These are phyloP conservation scores for Drosophila nr. medialis DNA, from an alignment of 2,888 invertebrate genomes.

Conservation along the genomic window DNA sequence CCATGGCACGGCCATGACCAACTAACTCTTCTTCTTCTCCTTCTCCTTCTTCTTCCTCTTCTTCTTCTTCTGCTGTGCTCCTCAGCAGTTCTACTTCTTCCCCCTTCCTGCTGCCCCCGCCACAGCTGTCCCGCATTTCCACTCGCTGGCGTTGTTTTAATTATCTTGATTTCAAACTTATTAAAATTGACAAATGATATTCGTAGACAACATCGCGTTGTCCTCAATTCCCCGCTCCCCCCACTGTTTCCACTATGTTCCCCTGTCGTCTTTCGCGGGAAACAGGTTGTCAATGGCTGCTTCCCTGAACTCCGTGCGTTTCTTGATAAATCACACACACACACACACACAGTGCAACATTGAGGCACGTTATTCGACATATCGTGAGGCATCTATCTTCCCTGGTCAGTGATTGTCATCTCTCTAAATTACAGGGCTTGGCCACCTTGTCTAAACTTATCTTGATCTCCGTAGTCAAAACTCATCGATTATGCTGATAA, in stretches of 20 bases:
- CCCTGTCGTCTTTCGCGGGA: conserved; percentile 48
- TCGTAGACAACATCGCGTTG: conserved; percentile 68
- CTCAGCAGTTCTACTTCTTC: background rate
- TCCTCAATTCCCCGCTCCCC: background rate
- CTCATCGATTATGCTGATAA: conserved; percentile 26
- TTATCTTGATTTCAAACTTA: conserved; percentile 81
- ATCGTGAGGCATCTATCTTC: background rate
- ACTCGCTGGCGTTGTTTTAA: conserved; percentile 67
- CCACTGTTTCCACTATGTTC: no score
- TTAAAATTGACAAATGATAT: conserved; percentile 81
- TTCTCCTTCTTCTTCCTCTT: background rate
- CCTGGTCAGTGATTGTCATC: conserved; percentile 21
- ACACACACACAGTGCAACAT: conserved; percentile 34
- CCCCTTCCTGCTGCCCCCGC: background rate
- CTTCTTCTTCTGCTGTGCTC: background rate
- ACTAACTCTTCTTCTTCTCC: background rate
- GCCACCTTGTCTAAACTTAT: background rate
- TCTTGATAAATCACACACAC: conserved; percentile 68
- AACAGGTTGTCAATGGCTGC: conserved; percentile 72
- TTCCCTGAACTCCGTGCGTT: conserved; percentile 63
- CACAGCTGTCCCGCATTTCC: conserved; percentile 44
- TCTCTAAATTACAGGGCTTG: conserved; percentile 36
- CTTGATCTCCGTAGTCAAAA: conserved; percentile 13
- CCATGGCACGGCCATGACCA: conserved; percentile 41
- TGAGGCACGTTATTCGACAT: background rate